Evolutionary conservation across 2,888 invertebrate species (phyloP), one percentile per base, ranked within the genome.

Genomic region (Molanna angustata): DNA sequence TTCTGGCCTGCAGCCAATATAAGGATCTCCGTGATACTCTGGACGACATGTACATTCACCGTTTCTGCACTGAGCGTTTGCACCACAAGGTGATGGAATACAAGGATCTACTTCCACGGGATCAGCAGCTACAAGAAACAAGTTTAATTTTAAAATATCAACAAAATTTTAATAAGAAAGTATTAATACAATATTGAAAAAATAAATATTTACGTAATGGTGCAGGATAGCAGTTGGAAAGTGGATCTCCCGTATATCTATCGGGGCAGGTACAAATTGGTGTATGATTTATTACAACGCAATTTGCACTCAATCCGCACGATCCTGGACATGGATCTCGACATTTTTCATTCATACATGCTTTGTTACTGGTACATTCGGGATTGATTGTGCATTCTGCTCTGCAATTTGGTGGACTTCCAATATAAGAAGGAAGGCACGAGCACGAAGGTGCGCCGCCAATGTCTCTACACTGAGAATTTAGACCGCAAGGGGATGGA

Each of bases 11-110:
- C 90, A 91, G 35, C 83, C 85, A 53, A 83, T 79, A 62, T 83
- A 82, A 1, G 92, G 90, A 72, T 90, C 87, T 20, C 91, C 91
- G 56, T 83, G 81, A 65, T 87, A 90, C 65, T 87, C 87, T 1
- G 84, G 78, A 49, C 85, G 69, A 66, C 91, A 92, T 46, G 83
- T 81, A 66, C 92, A 93, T 46, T 80, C 74, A 1, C 90, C 89
- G 49, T 84, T 79, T 46, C 80, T 79, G 64, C 87, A 87, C 62
- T 80, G 67, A 37, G 84, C 73, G 67, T 84, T 83, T 1, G 82
- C 79, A 49, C 84, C 85, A 64, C 85, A 87, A 4, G 86, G 85
- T 32, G 83, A 82, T 33, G 86, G 84, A 45, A 74, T 65, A 65
- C 88, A 88, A 9, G 85, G 85, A 64, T 81, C 78, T 48, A 71